A percentile compares a stretch with the other conserved stretches of the same genome.
These are phyloP conservation scores for Pachyrhynchus sulphureomaculatus DNA, from an alignment of 1,140 invertebrate species.

Conservation along the genomic window DNA sequence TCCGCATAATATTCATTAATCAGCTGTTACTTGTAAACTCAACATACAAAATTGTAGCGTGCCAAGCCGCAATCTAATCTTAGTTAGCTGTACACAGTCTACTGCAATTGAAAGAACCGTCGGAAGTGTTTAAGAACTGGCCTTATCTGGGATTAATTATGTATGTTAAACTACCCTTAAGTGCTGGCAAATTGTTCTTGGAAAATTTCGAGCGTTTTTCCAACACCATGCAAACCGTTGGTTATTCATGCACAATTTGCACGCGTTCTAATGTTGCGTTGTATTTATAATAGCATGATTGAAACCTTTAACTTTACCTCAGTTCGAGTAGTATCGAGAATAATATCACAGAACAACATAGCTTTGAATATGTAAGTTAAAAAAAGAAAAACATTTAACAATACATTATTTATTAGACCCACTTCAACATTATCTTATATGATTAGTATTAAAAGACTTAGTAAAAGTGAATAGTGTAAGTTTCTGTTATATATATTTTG, in stretches of 20 bases:
- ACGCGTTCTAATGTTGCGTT: conserved; percentile 21
- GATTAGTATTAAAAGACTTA: no score
- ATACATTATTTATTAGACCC: no score
- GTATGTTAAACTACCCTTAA: conserved; percentile 52
- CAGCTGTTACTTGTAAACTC: background rate
- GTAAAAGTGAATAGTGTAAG: no score
- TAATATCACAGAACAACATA: no score
- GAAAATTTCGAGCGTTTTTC: conserved; percentile 37
- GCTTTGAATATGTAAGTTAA: no score
- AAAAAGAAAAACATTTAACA: no score
- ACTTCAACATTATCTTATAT: no score
- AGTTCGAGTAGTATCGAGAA: no score
- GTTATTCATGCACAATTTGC: conserved; percentile 33
- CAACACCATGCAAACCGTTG: conserved; percentile 41
- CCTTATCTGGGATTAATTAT: conserved; percentile 49
- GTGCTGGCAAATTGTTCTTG: conserved; percentile 49
- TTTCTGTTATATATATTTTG: no score
- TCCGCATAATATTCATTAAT: background rate
- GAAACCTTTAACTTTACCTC: background rate
- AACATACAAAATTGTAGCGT: conserved; percentile 9
- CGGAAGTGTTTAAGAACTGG: conserved; percentile 48
- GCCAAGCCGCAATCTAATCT: conserved; percentile 13
- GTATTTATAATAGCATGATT: background rate
- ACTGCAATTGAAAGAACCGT: conserved; percentile 48
- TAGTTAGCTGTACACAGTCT: background rate